These are phyloP conservation scores for Radopholus similis DNA, from an alignment of 1,140 invertebrate species.

Conservation along the genomic window DNA sequence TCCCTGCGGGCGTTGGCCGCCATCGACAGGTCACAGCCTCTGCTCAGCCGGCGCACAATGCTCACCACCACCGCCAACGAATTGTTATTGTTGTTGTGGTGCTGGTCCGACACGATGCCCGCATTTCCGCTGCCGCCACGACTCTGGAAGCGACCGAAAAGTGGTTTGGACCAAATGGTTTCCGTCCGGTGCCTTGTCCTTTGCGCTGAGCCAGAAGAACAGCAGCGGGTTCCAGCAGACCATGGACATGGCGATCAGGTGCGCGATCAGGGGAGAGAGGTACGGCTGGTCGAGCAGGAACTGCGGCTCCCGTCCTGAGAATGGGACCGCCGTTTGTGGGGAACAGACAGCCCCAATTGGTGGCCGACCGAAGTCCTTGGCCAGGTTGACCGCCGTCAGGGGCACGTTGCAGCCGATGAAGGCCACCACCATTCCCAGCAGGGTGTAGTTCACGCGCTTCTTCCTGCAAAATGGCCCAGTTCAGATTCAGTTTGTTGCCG, in stretches of 20 bases:
- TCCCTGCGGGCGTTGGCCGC: too few species aligned
- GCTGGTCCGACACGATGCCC: too few species aligned
- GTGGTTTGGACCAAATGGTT: too few species aligned
- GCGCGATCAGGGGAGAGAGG: constrained; percentile 48
- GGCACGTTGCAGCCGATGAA: constrained; percentile 52
- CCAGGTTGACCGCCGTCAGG: constrained; percentile 46
- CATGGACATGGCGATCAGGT: constrained; percentile 49
- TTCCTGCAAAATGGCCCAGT: constrained; percentile 23
- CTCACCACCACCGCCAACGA: too few species aligned
- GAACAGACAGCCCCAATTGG: not conserved
- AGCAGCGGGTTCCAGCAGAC: constrained; percentile 55
- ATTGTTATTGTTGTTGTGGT: too few species aligned
- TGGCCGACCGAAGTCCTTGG: constrained; percentile 50
- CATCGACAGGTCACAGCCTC: too few species aligned
- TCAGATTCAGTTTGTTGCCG: not conserved
- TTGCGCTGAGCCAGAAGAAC: constrained; percentile 48
- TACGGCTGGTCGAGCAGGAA: constrained; percentile 49
- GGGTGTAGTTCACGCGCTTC: constrained; percentile 52
- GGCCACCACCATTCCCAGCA: constrained; percentile 50
- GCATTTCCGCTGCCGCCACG: too few species aligned
- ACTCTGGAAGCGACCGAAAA: too few species aligned
- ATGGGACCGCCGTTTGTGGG: too few species aligned
- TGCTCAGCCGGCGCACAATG: too few species aligned
- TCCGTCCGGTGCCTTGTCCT: not conserved
- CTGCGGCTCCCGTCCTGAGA: constrained; percentile 43